These are phyloP conservation scores for Muscina levida DNA, from an alignment of 2,888 invertebrate species.

Conservation along the genomic window DNA sequence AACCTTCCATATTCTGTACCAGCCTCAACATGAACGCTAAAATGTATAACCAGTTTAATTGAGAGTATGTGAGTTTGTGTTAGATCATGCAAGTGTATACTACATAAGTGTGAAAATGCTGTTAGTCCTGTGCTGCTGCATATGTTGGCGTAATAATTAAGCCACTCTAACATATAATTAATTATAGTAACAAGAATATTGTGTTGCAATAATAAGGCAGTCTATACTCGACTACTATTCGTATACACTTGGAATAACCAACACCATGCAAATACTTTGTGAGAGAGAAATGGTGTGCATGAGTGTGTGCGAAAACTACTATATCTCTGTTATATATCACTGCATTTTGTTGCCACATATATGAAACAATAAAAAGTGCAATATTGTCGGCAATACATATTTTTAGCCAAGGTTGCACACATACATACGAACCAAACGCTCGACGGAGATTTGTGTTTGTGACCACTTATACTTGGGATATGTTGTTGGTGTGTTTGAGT, in stretches of 20 bases:
- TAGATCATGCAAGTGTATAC: background rate
- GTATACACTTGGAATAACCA: background rate
- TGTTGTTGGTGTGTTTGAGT: background rate
- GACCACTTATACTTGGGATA: background rate
- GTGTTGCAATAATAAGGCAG: slow-evolving; percentile 1
- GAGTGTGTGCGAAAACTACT: too few relatives aligned
- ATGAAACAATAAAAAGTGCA: background rate
- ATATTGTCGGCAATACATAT: slow-evolving; percentile 26
- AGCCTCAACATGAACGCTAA: too few relatives aligned
- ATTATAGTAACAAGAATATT: slow-evolving; percentile 38
- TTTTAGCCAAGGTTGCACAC: too few relatives aligned
- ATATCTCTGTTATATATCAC: too few relatives aligned
- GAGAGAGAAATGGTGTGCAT: too few relatives aligned
- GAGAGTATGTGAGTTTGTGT: background rate
- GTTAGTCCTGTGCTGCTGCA: too few relatives aligned
- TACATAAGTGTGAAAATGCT: background rate
- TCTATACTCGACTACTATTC: background rate
- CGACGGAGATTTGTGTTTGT: slow-evolving; percentile 19
- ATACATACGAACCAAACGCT: too few relatives aligned
- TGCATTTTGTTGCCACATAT: too few relatives aligned
- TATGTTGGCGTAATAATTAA: slow-evolving; percentile 24
- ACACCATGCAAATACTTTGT: too few relatives aligned
- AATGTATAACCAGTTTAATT: background rate
- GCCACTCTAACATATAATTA: slow-evolving; percentile 32
- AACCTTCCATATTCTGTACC: too few relatives aligned